A percentile compares a stretch with the other conserved stretches of the same genome.
Conservation (phyloP, 1,140 invertebrate species). For the Aethina tumida region DNA sequence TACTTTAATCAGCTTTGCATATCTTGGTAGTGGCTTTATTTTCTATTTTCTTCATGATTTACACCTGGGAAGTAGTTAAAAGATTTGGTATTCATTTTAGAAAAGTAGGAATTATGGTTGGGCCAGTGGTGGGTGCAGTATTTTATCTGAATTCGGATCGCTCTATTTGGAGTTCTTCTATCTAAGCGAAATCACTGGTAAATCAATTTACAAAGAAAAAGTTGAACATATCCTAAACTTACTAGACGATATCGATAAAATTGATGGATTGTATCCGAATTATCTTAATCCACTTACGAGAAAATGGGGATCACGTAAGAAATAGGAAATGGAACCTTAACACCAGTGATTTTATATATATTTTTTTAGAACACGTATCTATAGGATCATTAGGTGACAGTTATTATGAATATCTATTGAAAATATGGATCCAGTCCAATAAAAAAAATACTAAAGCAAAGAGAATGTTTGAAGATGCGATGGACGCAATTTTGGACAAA, state of each 20-base stretch:
- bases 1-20: no score
- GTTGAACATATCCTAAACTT: conserved; percentile 78
- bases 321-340: background rate
- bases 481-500: conserved; percentile 63
- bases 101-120: conserved; percentile 90
- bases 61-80: no score
- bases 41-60: no score
- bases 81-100: conserved; percentile 44
- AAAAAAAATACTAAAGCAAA: conserved; percentile 71
- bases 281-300: conserved; percentile 94
- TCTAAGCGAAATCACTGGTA: conserved; percentile 90
- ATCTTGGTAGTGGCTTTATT: no score
- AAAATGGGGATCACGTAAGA: conserved; percentile 96
- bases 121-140: conserved; percentile 94
- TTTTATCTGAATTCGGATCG: conserved; percentile 95
- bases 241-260: conserved; percentile 78
- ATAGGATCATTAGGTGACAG: conserved; percentile 95
- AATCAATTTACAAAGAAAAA: conserved; percentile 79
- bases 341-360: background rate
- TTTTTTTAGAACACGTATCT: conserved; percentile 78
- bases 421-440: conserved; percentile 87
- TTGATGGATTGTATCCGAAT: conserved; percentile 92
- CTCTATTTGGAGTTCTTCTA: conserved; percentile 95
- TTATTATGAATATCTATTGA: conserved; percentile 97
- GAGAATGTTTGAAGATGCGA: conserved; percentile 90